Conservation (phyloP, 2,888 invertebrate genomes). For the Uropetala carovei region DNA sequence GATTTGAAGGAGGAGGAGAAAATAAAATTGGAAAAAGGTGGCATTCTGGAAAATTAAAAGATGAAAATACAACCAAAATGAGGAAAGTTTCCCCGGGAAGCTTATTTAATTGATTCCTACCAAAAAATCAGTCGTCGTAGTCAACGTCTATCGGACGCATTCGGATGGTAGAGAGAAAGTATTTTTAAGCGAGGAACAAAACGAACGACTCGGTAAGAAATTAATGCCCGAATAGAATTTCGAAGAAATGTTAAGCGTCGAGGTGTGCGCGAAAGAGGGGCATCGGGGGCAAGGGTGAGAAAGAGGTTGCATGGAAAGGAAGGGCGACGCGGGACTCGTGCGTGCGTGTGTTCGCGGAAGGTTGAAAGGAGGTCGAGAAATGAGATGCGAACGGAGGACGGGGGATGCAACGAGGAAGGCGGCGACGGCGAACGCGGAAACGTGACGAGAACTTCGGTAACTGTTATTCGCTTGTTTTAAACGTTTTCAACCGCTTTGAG, state of each 20-base stretch:
- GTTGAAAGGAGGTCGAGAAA: not conserved
- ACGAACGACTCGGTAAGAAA: not conserved
- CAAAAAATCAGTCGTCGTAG: not conserved
- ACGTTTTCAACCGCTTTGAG: slow-evolving; percentile 7
- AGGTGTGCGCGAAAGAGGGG: not conserved
- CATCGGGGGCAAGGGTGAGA: not conserved
- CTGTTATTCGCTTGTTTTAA: slow-evolving; percentile 24
- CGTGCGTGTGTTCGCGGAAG: not conserved
- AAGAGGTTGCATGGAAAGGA: not conserved
- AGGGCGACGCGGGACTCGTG: too few relatives aligned
- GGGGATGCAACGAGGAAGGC: not conserved
- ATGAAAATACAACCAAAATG: too few relatives aligned
- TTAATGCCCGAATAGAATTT: not conserved
- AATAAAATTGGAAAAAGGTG: too few relatives aligned
- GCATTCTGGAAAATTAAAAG: too few relatives aligned
- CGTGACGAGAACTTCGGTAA: slow-evolving; percentile 10
- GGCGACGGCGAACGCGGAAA: not conserved
- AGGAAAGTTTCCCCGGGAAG: too few relatives aligned
- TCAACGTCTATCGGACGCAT: not conserved
- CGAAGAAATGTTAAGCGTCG: not conserved
- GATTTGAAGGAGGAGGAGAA: too few relatives aligned
- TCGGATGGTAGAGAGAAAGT: not conserved
- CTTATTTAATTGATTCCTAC: not conserved
- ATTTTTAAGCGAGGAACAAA: not conserved
- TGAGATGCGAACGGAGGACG: not conserved